These are phyloP conservation scores for Ceratina australensis DNA, from an alignment of 1,140 invertebrate species.

Conservation along the genomic window DNA sequence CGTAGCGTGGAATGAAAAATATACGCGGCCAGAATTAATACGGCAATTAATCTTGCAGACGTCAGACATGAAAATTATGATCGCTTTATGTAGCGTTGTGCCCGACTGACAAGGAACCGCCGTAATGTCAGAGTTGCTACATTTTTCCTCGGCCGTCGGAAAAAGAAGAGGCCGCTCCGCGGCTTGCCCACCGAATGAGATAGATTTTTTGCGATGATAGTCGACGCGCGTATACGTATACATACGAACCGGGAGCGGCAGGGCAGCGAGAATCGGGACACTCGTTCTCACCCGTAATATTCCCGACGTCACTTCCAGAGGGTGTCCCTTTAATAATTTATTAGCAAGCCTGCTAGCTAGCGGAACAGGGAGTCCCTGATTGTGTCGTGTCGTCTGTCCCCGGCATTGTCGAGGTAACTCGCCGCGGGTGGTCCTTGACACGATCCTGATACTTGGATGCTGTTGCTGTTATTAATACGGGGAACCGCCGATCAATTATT, in stretches of 20 bases:
- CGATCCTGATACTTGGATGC: constrained; percentile 72
- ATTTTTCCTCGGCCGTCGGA: constrained; percentile 29
- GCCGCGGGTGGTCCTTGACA: constrained; percentile 78
- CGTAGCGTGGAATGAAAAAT: constrained; percentile 36
- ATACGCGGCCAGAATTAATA: constrained; percentile 38
- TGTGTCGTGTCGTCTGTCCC: constrained; percentile 78
- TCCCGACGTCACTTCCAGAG: constrained; percentile 75
- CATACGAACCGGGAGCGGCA: neutral
- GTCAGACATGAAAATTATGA: constrained; percentile 46
- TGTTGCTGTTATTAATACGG: constrained; percentile 73
- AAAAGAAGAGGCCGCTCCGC: neutral
- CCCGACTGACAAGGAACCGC: constrained; percentile 28
- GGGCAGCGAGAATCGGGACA: constrained; percentile 40
- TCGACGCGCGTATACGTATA: neutral
- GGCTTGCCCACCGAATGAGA: constrained; percentile 5
- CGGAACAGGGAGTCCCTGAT: constrained; percentile 72
- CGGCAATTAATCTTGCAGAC: constrained; percentile 40
- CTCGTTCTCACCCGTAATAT: constrained; percentile 69
- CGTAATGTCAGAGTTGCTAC: constrained; percentile 39
- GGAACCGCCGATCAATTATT: constrained; percentile 73
- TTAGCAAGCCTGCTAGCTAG: constrained; percentile 70
- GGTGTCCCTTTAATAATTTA: constrained; percentile 80
- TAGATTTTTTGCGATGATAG: constrained; percentile 12
- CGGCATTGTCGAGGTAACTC: constrained; percentile 70
- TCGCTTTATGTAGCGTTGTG: constrained; percentile 39